phyloP scores from a whole-genome alignment of 2,888 invertebrate species.

The Drosophila sordidapex region DNA sequence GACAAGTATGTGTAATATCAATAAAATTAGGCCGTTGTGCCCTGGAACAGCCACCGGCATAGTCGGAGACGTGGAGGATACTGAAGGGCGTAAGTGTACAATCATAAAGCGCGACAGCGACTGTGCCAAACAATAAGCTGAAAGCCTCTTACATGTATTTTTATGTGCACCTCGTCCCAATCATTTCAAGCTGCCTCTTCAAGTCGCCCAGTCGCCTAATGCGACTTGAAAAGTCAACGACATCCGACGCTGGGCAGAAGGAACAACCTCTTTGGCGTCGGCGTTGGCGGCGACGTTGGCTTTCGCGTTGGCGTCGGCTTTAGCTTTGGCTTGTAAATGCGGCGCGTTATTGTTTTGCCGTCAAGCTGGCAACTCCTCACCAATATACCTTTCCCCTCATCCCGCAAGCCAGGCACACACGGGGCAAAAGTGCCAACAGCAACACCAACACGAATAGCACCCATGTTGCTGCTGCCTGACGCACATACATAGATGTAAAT shows the following conservation, averaged over 20 bases:
- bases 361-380: slow-evolving; percentile 26
- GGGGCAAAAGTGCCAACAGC: slow-evolving; percentile 32
- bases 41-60: slow-evolving; percentile 17
- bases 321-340: slow-evolving; percentile 65
- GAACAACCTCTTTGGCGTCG: slow-evolving; percentile 7
- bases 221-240: slow-evolving; percentile 80
- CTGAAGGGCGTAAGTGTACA: slow-evolving; percentile 39
- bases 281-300: not conserved
- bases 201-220: slow-evolving; percentile 58
- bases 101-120: slow-evolving; percentile 72
- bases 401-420: slow-evolving; percentile 15
- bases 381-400: slow-evolving; percentile 1
- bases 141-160: slow-evolving; percentile 79
- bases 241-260: slow-evolving; percentile 57
- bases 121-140: slow-evolving; percentile 78
- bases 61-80: not conserved
- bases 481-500: slow-evolving; percentile 5
- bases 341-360: slow-evolving; percentile 68
- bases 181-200: slow-evolving; percentile 45
- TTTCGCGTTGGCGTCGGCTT: slow-evolving; percentile 11
- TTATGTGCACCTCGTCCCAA: slow-evolving; percentile 64
- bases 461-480: slow-evolving; percentile 17
- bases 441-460: slow-evolving; percentile 15
- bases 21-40: slow-evolving; percentile 71
- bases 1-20: slow-evolving; percentile 77